Percentiles rank a stretch among this genome's conserved stretches.
Conservation (phyloP, 1,140 invertebrate species). For the Drosophila sproati region DNA sequence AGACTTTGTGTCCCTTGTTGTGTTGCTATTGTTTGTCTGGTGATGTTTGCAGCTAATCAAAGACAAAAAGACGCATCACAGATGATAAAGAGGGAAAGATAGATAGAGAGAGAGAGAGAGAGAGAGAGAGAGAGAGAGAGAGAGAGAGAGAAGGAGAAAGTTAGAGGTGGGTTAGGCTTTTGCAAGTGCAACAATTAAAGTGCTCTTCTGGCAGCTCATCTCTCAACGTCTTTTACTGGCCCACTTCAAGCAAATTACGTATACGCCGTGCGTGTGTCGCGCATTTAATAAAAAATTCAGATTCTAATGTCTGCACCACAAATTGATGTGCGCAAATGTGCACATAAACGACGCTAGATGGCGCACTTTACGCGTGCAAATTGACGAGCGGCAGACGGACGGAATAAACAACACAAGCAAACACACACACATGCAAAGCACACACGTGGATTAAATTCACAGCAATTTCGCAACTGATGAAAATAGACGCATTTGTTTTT, state of each 20-base stretch:
- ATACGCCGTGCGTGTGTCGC: conserved; percentile 61
- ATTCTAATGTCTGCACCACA: conserved; percentile 76
- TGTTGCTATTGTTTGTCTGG: conserved; percentile 37
- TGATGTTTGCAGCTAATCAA: conserved; percentile 71
- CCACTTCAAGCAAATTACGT: conserved; percentile 60
- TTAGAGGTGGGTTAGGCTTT: conserved; percentile 4
- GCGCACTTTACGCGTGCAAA: conserved; percentile 76
- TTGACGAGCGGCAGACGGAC: conserved; percentile 42
- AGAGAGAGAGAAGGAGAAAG: neutral
- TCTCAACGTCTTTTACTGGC: conserved; percentile 26
- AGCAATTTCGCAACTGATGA: conserved; percentile 65
- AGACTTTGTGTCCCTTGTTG: conserved; percentile 43
- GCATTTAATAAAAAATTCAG: conserved; percentile 76
- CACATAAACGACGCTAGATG: conserved; percentile 79
- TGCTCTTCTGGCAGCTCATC: conserved; percentile 23
- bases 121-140: neutral
- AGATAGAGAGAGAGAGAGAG: conserved; percentile 19
- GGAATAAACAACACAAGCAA: conserved; percentile 22
- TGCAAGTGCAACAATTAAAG: conserved; percentile 70
- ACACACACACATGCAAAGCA: conserved; percentile 20
- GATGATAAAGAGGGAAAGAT: conserved; percentile 14
- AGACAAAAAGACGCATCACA: conserved; percentile 66
- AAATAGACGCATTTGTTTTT: conserved; percentile 64
- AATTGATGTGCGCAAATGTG: conserved; percentile 78
- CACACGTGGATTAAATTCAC: conserved; percentile 68